Conservation (phyloP, 2,888 invertebrate species). For the Horisme vitalbata region DNA sequence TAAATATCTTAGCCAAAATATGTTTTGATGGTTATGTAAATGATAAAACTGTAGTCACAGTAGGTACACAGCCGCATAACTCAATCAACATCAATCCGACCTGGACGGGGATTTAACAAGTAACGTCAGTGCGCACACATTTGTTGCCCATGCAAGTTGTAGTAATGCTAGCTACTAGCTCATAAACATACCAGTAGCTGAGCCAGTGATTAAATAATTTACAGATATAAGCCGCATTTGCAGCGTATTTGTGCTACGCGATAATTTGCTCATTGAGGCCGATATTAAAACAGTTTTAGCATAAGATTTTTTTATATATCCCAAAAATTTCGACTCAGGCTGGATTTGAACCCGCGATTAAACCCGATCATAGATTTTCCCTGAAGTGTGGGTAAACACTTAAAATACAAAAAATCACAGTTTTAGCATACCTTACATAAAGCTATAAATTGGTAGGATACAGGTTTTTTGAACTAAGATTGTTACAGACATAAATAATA, state of each 20-base stretch:
- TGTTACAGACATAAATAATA: no score
- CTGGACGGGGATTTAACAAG: constrained; percentile 68
- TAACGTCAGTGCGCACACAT: constrained; percentile 48
- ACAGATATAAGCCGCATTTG: not conserved
- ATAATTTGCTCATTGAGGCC: no score
- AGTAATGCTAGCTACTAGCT: constrained; percentile 7
- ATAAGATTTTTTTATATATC: not conserved
- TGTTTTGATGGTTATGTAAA: not conserved
- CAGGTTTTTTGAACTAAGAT: no score
- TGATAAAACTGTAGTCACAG: constrained; percentile 15
- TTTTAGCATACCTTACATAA: no score
- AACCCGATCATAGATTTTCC: no score
- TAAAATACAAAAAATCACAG: no score
- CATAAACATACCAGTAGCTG: not conserved
- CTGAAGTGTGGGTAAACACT: no score
- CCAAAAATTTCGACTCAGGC: no score
- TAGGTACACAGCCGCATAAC: constrained; percentile 50
- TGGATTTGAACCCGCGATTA: no score
- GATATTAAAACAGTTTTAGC: no score
- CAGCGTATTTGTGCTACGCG: not conserved
- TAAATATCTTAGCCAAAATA: not conserved
- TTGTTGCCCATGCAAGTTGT: constrained; percentile 10
- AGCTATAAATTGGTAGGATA: no score
- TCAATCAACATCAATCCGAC: constrained; percentile 72
- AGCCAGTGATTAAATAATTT: no score